Percentiles rank a stretch among this genome's conserved stretches.
These are phyloP conservation scores for Gallinago solitaria DNA, from an alignment of 2,797 vertebrate genomes.

Conservation along the genomic window DNA sequence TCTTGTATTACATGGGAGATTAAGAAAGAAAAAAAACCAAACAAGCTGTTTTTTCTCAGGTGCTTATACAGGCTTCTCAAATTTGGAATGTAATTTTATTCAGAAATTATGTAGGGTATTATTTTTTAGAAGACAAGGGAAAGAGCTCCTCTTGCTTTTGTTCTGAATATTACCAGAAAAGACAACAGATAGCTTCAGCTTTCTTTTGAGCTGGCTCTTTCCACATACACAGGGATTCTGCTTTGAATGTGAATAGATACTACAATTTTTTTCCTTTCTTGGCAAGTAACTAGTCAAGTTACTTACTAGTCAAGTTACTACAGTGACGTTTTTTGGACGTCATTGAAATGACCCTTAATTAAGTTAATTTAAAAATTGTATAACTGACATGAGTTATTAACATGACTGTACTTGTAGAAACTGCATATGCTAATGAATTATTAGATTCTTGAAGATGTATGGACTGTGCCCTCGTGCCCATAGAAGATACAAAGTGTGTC, in stretches of 20 bases:
- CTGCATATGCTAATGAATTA: neutral
- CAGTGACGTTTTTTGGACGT: neutral
- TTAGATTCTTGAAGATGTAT: neutral
- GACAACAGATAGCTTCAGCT: neutral
- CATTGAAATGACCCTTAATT: neutral
- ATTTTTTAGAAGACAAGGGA: neutral
- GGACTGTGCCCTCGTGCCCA: fast-evolving
- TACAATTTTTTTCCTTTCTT: neutral
- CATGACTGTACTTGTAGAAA: neutral
- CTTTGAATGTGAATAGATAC: neutral
- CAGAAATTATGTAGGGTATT: neutral
- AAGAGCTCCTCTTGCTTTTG: neutral
- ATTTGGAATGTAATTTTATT: neutral
- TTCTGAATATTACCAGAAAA: neutral
- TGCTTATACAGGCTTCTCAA: neutral
- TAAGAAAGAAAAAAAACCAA: fast-evolving
- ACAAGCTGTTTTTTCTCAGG: neutral
- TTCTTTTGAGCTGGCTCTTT: neutral
- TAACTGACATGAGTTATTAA: neutral
- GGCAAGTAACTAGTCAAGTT: neutral
- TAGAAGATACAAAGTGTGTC: too few species aligned
- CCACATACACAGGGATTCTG: neutral
- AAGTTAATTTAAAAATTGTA: neutral
- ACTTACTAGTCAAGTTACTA: too few species aligned
- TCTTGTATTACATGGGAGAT: neutral